Percentiles rank a stretch among this genome's conserved stretches.
phyloP scores from a whole-genome alignment of 2,888 invertebrate species.

The Noctua comes region DNA sequence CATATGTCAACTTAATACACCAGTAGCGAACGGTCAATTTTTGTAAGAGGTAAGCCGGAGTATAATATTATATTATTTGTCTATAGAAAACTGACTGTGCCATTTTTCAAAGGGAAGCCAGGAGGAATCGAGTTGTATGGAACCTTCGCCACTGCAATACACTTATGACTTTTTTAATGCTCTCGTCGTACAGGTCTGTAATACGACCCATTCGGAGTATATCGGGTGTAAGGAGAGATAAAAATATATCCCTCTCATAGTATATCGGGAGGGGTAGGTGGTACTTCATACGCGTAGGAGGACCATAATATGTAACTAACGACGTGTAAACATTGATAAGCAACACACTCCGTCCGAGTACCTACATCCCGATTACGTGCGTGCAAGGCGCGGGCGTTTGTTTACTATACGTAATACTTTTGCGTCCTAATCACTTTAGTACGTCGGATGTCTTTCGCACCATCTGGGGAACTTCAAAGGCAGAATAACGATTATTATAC shows the following conservation, averaged over 20 bases:
- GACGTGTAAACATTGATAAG: conserved; percentile 14
- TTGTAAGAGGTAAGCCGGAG: too few species aligned
- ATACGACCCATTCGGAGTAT: not conserved
- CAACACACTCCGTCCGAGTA: not conserved
- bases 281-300: not conserved
- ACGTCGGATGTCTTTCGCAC: not conserved
- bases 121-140: too few species aligned
- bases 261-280: not conserved
- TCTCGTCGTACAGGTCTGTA: not conserved
- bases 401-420: conserved; percentile 5
- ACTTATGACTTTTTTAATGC: not conserved
- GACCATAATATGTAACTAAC: conserved; percentile 1
- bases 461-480: not conserved
- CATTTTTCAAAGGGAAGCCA: too few species aligned
- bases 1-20: too few species aligned
- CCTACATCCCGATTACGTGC: not conserved
- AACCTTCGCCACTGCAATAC: too few species aligned
- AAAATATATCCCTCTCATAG: not conserved
- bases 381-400: not conserved
- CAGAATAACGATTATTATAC: not conserved
- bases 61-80: too few species aligned
- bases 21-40: too few species aligned
- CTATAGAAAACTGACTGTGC: too few species aligned
- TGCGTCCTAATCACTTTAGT: not conserved
- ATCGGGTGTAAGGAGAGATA: not conserved